These are phyloP conservation scores for Melinaea marsaeus DNA, from an alignment of 2,888 invertebrate species.

Conservation along the genomic window DNA sequence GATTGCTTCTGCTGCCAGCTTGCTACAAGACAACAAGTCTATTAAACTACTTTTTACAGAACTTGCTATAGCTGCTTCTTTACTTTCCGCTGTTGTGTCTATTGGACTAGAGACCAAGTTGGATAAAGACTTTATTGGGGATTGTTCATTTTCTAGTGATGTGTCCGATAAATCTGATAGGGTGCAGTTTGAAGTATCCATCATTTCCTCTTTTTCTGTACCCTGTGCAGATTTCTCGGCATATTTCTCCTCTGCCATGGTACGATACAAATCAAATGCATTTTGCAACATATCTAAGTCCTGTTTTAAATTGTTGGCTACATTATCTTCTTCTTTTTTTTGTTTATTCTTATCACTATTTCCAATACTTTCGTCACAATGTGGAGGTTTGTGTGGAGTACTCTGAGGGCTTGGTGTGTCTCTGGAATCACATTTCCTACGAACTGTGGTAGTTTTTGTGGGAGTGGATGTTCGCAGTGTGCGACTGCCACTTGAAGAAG, in stretches of 20 bases:
- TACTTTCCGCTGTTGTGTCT: slow-evolving; percentile 51
- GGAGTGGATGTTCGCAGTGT: slow-evolving; percentile 61
- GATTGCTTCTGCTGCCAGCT: slow-evolving; percentile 52
- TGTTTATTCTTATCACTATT: slow-evolving; percentile 47
- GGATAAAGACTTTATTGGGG: slow-evolving; percentile 80
- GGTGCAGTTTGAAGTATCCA: slow-evolving; percentile 55
- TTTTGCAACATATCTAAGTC: slow-evolving; percentile 71
- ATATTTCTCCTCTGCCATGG: slow-evolving; percentile 66
- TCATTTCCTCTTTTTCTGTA: slow-evolving; percentile 54
- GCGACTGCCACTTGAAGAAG: slow-evolving; percentile 59
- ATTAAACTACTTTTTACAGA: slow-evolving; percentile 68
- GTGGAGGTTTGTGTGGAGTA: slow-evolving; percentile 48
- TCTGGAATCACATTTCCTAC: slow-evolving; percentile 53
- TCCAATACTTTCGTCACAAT: slow-evolving; percentile 42
- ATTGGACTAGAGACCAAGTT: slow-evolving; percentile 80
- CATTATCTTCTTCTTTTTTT: slow-evolving; percentile 32
- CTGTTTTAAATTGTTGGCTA: slow-evolving; percentile 43
- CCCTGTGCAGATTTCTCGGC: slow-evolving; percentile 43
- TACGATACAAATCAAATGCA: slow-evolving; percentile 66
- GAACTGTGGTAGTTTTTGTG: slow-evolving; percentile 49
- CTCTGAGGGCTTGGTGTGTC: slow-evolving; percentile 56
- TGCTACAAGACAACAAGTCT: slow-evolving; percentile 64
- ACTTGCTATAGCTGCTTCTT: slow-evolving; percentile 53
- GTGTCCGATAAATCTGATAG: slow-evolving; percentile 58
- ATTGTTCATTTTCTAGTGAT: slow-evolving; percentile 68